Base-by-base conservation (phyloP, 2,113 vertebrate genomes). In the Butorides virescens region DNA sequence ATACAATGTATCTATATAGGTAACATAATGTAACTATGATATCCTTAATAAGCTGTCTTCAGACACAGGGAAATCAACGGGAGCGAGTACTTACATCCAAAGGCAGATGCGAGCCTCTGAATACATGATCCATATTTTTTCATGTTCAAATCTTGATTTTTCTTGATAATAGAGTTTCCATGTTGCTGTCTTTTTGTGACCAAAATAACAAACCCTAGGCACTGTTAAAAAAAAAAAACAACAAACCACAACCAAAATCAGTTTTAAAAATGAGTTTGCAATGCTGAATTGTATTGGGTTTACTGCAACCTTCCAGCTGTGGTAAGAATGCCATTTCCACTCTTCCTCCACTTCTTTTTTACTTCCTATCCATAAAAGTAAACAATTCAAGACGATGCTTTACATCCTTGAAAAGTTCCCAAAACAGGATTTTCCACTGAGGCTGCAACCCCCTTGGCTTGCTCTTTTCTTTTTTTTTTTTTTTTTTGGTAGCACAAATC, bases 341-440 rank as follows among this genome's bases (percentile, higher is more conserved):
- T 91, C 30, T 53, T 72, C 70, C n/a, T 92, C 88, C 56, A 74
- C 47, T 84, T 82, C 44, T 93, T 94, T 90, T 84, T 81, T n/a
- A 53, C 65, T 89, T 96, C 82, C 49, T 91, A 92, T 12, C 49
- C 86, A 50, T 81, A 91, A 86, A 91, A 94, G 49, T 80, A 94
- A 94, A 96, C 83, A 81, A 46, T 71, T 89, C 44, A 86, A 68
- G 88, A 78, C 1, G 0, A 89, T 75, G 27, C 67, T 95, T 91
- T 87, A 88, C 47, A 85, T 84, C 73, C 34, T 85, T 58, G 83
- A 93, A 87, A 96, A 91, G 62, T 61, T 87, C 65, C 73, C 86
- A 68, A 85, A 94, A 52, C 68, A 89, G 61, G 68, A 89, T 94
- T 96, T 96, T 94, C 86, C 72, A 95, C 27, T 49, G 72, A 91